A percentile compares a stretch with the other conserved stretches of the same genome.
phyloP scores from a whole-genome alignment of 2,888 invertebrate genomes.

The Catocala nupta region DNA sequence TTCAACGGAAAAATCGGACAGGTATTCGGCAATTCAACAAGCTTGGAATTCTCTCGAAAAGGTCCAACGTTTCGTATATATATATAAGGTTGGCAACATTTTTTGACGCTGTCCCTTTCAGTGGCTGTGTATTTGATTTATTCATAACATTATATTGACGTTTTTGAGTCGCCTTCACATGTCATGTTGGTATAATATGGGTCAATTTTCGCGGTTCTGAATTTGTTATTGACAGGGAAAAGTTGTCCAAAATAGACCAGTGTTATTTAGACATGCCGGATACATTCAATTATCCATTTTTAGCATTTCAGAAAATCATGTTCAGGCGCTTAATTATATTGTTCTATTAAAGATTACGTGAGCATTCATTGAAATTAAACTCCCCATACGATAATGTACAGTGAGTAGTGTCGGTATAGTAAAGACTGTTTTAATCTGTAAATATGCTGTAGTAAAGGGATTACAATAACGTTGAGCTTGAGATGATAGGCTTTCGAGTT shows the following conservation, averaged over 20 bases:
- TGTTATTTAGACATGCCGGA: not conserved
- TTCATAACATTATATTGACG: constrained; percentile 40
- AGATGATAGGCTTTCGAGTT: constrained; percentile 6
- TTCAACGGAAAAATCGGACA: constrained; percentile 24
- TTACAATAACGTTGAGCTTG: not conserved
- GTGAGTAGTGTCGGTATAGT: too few relatives aligned
- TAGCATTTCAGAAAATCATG: too few relatives aligned
- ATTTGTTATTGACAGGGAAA: constrained; percentile 27
- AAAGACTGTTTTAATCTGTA: too few relatives aligned
- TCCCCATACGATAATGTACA: too few relatives aligned
- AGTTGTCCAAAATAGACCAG: not conserved
- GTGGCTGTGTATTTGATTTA: constrained; percentile 38
- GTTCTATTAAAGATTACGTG: too few relatives aligned
- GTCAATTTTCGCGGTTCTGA: constrained; percentile 22
- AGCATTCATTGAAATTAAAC: too few relatives aligned
- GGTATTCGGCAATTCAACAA: constrained; percentile 22
- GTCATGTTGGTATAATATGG: constrained; percentile 17
- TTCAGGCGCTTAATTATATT: too few relatives aligned
- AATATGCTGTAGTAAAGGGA: too few relatives aligned
- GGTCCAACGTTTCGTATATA: constrained; percentile 30
- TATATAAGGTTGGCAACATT: constrained; percentile 15
- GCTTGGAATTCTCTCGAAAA: constrained; percentile 22
- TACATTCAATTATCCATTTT: too few relatives aligned
- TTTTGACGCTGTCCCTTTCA: constrained; percentile 20
- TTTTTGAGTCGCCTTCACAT: constrained; percentile 18